Base-by-base conservation (phyloP, 2,113 vertebrate genomes). In the Rhodinocichla rosea region DNA sequence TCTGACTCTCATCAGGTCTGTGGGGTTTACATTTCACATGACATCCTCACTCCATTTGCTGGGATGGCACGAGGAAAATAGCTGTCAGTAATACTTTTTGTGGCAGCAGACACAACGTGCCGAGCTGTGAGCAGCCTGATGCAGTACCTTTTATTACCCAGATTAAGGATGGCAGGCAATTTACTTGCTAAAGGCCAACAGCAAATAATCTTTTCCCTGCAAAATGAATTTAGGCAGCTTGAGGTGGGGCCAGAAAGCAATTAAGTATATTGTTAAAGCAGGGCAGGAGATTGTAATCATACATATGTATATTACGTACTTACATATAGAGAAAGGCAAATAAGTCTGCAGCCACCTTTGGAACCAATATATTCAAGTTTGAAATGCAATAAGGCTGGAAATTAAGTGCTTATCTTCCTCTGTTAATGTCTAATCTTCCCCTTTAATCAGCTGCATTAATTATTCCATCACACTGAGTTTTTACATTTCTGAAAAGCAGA, bases 311-410 rank as follows among this genome's bases (percentile, higher is more conserved):
- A 39, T 83, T 77, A 77, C 15, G 2, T 77, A 84, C 59, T 59
- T 92, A 83, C 73, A 83, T 91, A 83, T 11, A 76, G 3, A 79
- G 62, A 52, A 69, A 94, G 62, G 40, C 67, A 87, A 95, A 78
- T 87, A 76, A 80, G 73, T 80, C 89, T 80, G 55, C 55, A 85
- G 82, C 57, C 76, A 82, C 24, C 26, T 68, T 81, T 91, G 82
- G 77, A 83, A 78, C 60, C 12, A 86, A 82, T 91, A 79, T 82
- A 85, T 65, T 76, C 62, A 74, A 83, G 85, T 76, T 20, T 94
- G 85, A 95, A 93, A 87, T 50, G 87, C 71, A 92, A 28, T 74
- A 86, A 86, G 62, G 76, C 69, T 93, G 76, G 83, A 96, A 93
- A 84, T 32, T 5, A 92, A 35, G 65, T 11, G 33, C 76, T 94